A percentile compares a stretch with the other conserved stretches of the same genome.
Conservation (phyloP, 2,888 invertebrate genomes). For the Brenthis daphne region DNA sequence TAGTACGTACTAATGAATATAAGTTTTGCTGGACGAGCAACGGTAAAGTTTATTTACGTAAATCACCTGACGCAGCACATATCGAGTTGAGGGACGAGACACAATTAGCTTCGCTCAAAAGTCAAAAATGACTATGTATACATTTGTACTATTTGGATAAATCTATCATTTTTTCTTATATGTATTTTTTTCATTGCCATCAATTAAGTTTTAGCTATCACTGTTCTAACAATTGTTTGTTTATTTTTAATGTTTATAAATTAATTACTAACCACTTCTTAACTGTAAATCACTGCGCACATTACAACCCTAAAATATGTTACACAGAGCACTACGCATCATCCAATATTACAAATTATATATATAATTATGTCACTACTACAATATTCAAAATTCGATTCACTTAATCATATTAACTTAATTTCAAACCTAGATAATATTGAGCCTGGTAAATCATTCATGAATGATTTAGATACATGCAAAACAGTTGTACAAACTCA, state of each 20-base stretch:
- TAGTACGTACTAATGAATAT: background rate
- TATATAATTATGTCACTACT: too few species aligned
- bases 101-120: background rate
- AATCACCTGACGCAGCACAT: background rate
- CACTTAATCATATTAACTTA: background rate
- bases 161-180: background rate
- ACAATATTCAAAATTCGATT: background rate
- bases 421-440: background rate
- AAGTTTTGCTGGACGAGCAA: conserved; percentile 1
- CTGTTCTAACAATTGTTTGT: too few species aligned
- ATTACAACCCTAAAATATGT: background rate
- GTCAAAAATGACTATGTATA: background rate
- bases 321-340: too few species aligned
- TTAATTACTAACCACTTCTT: too few species aligned
- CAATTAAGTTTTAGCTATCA: too few species aligned
- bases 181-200: too few species aligned
- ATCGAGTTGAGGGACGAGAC: background rate
- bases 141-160: background rate
- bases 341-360: too few species aligned
- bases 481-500: background rate
- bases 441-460: background rate
- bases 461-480: background rate
- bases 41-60: background rate
- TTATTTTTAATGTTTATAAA: too few species aligned
- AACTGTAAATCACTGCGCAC: too few species aligned